Evolutionary conservation across 2,113 vertebrate genomes (phyloP).

Genomic region (Salvelinus namaycush): DNA sequence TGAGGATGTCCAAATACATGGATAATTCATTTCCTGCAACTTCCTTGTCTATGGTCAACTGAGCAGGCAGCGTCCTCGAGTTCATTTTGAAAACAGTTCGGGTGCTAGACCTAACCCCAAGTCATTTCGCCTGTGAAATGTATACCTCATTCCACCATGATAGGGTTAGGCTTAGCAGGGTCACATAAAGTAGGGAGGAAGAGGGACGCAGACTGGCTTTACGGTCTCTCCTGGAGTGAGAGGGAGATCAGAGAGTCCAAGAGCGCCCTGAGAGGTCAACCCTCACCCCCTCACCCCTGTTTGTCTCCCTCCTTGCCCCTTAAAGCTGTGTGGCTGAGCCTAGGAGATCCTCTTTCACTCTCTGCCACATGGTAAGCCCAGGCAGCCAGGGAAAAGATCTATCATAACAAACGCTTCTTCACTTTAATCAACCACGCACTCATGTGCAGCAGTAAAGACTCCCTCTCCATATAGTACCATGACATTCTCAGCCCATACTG

Average conservation of each 20-base stretch:
- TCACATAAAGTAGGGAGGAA: background rate
- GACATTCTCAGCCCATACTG: background rate
- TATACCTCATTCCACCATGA: background rate
- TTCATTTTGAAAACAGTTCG: background rate
- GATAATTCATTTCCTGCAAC: background rate
- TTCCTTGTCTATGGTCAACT: background rate
- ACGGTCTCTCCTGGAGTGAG: background rate
- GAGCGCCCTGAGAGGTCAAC: background rate
- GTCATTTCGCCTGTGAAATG: constrained; percentile 2
- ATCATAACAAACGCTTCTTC: constrained; percentile 17
- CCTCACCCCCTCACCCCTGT: background rate
- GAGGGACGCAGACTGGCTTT: background rate
- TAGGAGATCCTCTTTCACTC: constrained; percentile 1
- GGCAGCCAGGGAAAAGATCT: constrained; percentile 3
- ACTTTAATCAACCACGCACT: constrained; percentile 7
- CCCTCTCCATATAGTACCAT: background rate
- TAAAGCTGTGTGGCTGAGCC: background rate
- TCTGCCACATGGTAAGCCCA: background rate
- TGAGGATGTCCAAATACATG: background rate
- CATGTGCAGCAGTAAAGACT: background rate
- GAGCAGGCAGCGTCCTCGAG: background rate
- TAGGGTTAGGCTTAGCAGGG: background rate
- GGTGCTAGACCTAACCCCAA: background rate
- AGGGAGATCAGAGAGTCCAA: constrained; percentile 7
- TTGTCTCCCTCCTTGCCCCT: too few species aligned